These are phyloP conservation scores for Drosophila pruinosa DNA, from an alignment of 1,140 invertebrate species.

Conservation along the genomic window DNA sequence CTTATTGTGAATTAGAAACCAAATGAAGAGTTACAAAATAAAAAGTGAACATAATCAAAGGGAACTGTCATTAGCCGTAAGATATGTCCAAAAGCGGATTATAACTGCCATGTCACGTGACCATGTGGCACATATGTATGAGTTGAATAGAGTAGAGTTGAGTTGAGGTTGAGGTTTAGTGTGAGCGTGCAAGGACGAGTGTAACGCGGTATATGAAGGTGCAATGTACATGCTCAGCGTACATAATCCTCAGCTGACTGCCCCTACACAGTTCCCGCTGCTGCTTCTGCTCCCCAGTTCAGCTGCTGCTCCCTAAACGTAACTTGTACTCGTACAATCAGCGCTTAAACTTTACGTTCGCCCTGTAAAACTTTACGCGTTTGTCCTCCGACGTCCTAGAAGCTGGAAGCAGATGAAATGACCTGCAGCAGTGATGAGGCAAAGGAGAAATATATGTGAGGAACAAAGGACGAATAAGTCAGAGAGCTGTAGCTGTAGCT, in stretches of 20 bases:
- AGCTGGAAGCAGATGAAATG: conserved; percentile 47
- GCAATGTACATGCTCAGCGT: conserved; percentile 41
- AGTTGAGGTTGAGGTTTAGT: not conserved
- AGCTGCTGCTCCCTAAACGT: conserved; percentile 9
- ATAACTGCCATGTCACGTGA: conserved; percentile 22
- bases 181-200: not conserved
- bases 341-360: conserved; percentile 68
- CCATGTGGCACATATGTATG: not conserved
- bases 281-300: conserved; percentile 6
- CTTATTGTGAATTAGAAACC: not conserved
- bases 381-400: conserved; percentile 3
- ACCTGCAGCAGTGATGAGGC: conserved; percentile 47
- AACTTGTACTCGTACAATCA: conserved; percentile 65
- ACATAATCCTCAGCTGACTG: conserved; percentile 43
- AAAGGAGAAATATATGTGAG: not conserved
- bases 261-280: not conserved
- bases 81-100: conserved; percentile 5
- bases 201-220: conserved; percentile 7
- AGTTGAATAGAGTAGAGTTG: not conserved
- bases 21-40: not conserved
- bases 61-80: conserved; percentile 1
- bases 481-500: conserved; percentile 1
- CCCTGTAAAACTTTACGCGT: conserved; percentile 74
- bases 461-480: not conserved
- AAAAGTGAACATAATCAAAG: not conserved